These are phyloP conservation scores for Gobio occitaniae DNA, from an alignment of 2,797 vertebrate genomes.

Conservation along the genomic window DNA sequence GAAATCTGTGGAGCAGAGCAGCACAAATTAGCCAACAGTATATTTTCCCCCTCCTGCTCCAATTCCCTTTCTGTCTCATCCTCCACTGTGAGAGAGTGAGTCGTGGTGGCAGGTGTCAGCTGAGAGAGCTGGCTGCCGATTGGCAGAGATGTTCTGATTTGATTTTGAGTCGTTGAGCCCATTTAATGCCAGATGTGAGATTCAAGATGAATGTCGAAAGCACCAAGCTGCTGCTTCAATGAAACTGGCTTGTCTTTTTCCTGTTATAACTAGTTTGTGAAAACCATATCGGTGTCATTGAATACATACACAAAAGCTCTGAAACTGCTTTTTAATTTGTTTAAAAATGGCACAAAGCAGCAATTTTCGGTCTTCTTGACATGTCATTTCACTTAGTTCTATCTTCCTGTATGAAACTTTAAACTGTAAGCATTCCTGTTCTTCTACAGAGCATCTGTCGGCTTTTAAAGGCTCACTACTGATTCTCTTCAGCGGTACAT, in stretches of 20 bases:
- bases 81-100: slow-evolving; percentile 30
- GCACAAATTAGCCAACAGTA: slow-evolving; percentile 67
- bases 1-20: slow-evolving; percentile 62
- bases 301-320: neutral
- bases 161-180: slow-evolving; percentile 74
- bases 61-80: slow-evolving; percentile 37
- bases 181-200: slow-evolving; percentile 62
- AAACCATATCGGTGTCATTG: neutral
- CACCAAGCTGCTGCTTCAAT: neutral
- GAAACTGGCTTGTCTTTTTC: neutral
- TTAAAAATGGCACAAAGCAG: neutral
- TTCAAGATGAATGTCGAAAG: slow-evolving; percentile 33
- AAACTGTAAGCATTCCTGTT: slow-evolving; percentile 70
- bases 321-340: neutral
- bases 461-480: slow-evolving; percentile 65
- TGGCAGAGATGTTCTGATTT: slow-evolving; percentile 63
- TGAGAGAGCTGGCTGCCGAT: slow-evolving; percentile 67
- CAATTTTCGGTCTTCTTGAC: slow-evolving; percentile 14
- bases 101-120: slow-evolving; percentile 59
- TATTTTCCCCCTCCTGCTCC: slow-evolving; percentile 24
- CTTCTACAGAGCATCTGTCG: slow-evolving; percentile 62
- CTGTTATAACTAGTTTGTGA: neutral
- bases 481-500: slow-evolving; percentile 69
- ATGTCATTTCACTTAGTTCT: slow-evolving; percentile 51
- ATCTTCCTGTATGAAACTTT: slow-evolving; percentile 71